A percentile compares a stretch with the other conserved stretches of the same genome.
These are phyloP conservation scores for Apostichopus japonicus DNA, from an alignment of 35 echinoderm and acorn worm genomes.

Conservation along the genomic window DNA sequence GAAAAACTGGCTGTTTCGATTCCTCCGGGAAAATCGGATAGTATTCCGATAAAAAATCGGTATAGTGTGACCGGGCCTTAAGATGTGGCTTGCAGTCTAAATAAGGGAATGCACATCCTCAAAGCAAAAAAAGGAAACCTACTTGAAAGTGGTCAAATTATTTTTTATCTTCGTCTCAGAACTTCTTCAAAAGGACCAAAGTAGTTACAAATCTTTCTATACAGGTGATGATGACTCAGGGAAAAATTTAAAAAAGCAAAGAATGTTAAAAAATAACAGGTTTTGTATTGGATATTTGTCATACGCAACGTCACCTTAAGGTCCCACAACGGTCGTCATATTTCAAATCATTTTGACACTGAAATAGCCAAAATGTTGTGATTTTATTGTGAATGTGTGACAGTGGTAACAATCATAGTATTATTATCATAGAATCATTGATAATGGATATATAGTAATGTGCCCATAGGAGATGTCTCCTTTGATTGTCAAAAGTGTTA, in stretches of 20 bases:
- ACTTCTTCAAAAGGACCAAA: neutral
- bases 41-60: too few relatives aligned
- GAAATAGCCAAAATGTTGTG: neutral
- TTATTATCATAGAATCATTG: too few relatives aligned
- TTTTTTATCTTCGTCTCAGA: neutral
- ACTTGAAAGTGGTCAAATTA: neutral
- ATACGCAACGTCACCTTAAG: too few relatives aligned
- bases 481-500: too few relatives aligned
- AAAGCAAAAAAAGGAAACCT: neutral
- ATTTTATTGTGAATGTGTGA: neutral
- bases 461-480: too few relatives aligned
- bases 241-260: neutral
- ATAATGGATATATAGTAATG: too few relatives aligned
- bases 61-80: too few relatives aligned
- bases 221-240: neutral
- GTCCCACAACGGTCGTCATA: neutral
- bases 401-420: neutral
- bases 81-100: too few relatives aligned
- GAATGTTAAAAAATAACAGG: neutral
- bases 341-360: neutral
- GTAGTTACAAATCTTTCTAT: neutral
- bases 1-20: too few relatives aligned
- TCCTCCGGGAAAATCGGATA: too few relatives aligned
- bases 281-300: too few relatives aligned
- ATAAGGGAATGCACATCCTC: too few relatives aligned